Base-by-base conservation (phyloP, 2,797 vertebrate species). In the Brachymystax lenok region DNA sequence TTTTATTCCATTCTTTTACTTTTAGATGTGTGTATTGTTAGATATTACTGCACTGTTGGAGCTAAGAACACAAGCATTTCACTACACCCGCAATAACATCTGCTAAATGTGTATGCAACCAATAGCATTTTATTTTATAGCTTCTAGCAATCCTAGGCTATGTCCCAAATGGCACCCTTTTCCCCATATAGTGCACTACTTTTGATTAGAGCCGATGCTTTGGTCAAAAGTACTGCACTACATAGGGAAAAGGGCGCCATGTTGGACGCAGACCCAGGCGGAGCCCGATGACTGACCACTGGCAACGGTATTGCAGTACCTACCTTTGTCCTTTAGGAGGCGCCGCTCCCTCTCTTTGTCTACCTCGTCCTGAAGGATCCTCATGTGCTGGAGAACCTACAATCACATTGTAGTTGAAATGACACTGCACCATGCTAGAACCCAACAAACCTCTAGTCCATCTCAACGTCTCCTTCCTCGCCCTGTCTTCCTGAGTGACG, bases 361-460 rank as follows among this genome's bases (percentile, higher is more conserved):
- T 3, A 94, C 94, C 74, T 98, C 96, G 0, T 95, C 96, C 85
- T 99, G 97, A 77, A 99, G 79, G 0, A 77, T 90, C 85, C 92
- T 97, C 97, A 99, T 99, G 87, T 98, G 95, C 88, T 97, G 95
- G 80, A 99, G 91, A 35, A 99, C 97, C 98, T 99, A 86, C 19
- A 85, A 80, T 52, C 52, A 70, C 77, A 83, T 6, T 56, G 14
- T 4, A 56, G 17, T 19, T 28, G 54, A 3, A 71, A 27, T 5
- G 13, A 27, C 30, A 72, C 24, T 67, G 24, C 24, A 67, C 8
- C 24, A 24, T 3, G 8, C 24, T 66, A n/a, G 21, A 30, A 24
- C 8, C 13, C 28, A 27, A 64, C 63, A 21, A 12, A 13, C 63
- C 63, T 61, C 40, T 61, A 61, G 56, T 17, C n/a, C 1, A 61